Base-by-base conservation (phyloP, 2,113 vertebrate species). In the Calyptomena viridis region DNA sequence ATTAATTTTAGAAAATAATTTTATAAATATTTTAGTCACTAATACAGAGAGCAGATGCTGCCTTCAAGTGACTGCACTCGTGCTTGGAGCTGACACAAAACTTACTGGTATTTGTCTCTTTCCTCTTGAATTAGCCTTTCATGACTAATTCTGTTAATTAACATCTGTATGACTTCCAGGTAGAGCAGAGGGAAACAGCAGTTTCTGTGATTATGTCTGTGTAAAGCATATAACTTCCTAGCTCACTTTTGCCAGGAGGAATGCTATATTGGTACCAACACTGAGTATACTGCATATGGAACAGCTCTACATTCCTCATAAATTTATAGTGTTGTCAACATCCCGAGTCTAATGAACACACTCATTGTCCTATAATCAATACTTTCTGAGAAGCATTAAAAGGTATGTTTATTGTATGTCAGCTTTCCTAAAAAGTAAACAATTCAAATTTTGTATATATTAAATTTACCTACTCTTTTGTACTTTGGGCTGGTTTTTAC, bases 1-100 rank as follows among this genome's bases (percentile, higher is more conserved):
- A 87, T 87, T 66, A 89, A 84, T 79, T 93, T 72, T 89, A 87
- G 31, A 58, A 89, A 95, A 89, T 21, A n/a, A n/a, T n/a, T n/a
- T n/a, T n/a, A n/a, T n/a, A n/a, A n/a, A n/a, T n/a, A 33, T 56
- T 94, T 89, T 62, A 75, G 20, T 79, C 52, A 37, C 12, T 46
- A 37, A 33, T 49, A 37, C 6, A 17, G 68, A 66, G 52, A 89
- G 66, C 58, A 89, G 66, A 83, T 80, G 76, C 58, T 87, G 77
- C 71, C 77, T 82, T 73, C 49, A 79, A 69, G 49, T 73, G 81
- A 40, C 33, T 79, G 25, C 28, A 35, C 9, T 75, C 59, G 37
- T 47, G 25, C 56, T 37, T 84, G 39, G 53, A 87, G 21, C 12
- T 82, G 60, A 82, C 72, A 22, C 23, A 78, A 44, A 94, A 4